Evolutionary conservation across 2,888 invertebrate species (phyloP).

Genomic region (Macrophya annulata): DNA sequence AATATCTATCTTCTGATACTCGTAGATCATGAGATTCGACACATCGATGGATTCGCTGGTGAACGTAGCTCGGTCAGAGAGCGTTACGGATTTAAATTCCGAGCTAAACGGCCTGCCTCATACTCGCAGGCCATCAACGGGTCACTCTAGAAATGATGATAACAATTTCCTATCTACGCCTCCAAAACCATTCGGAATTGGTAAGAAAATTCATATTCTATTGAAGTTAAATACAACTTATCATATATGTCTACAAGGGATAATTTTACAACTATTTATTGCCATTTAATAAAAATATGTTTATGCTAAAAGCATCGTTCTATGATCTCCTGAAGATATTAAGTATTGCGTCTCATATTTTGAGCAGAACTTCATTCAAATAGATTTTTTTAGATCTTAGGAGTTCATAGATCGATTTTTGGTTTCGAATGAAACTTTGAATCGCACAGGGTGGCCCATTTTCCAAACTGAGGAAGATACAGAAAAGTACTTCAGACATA

Average conservation of each 20-base stretch:
- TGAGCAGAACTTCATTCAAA: neutral
- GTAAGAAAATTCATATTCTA: conserved; percentile 81
- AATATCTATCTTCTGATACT: conserved; percentile 53
- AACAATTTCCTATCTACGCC: conserved; percentile 80
- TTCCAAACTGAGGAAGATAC: no score
- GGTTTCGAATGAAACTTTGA: neutral
- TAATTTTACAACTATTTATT: neutral
- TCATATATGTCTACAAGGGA: neutral
- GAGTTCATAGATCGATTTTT: neutral
- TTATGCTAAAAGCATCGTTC: neutral
- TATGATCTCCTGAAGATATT: conserved; percentile 24
- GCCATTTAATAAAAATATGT: neutral
- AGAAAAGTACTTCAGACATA: no score
- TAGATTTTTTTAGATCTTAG: neutral
- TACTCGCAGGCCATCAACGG: conserved; percentile 72
- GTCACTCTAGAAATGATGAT: conserved; percentile 75
- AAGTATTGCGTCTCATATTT: neutral
- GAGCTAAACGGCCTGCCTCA: conserved; percentile 80
- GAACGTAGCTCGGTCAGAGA: conserved; percentile 90
- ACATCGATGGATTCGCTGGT: conserved; percentile 89
- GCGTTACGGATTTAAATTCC: conserved; percentile 91
- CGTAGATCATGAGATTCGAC: conserved; percentile 90
- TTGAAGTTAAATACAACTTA: neutral
- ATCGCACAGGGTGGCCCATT: neutral
- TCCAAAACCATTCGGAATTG: conserved; percentile 91